Evolutionary conservation across 2,888 invertebrate species (phyloP), one percentile per base, ranked within the genome.

Genomic region (Cheilosia impressa): DNA sequence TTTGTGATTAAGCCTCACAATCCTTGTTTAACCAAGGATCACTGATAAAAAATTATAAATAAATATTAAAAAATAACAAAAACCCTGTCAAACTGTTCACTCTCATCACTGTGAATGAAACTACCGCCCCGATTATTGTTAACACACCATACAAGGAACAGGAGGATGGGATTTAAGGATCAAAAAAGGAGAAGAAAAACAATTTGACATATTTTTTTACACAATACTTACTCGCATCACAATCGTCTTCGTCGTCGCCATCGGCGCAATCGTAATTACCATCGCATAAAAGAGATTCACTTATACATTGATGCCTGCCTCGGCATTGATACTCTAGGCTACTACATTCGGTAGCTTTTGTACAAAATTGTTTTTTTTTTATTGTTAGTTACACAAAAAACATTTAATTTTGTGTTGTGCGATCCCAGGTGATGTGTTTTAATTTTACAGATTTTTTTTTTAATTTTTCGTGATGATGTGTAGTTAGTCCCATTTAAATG

Each of bases 161-260:
- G 13, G 13, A 19, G 34, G 27, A 10, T 47, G 13, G 47, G 24
- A 24, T 13, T 43, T 3, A 38, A n/a, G 45, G 43, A 57, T 19
- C 2, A 6, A 57, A 22, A 19, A 22, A 19, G 31, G 31, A 47
- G 9, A 19, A 24, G n/a, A 27, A 57, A 31, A 22, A 19, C 19
- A 53, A 17, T 34, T n/a, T 5, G 6, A 9, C 9, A 31, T 9
- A 0, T 53, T 15, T 41, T 43, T 55, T 15, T 57, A 43, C 47
- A 7, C 5, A 17, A 43, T 73, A 76, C 91, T 91, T 90, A 92
- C 92, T 91, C 89, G 90, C 89, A 63, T 91, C 90, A 88, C 92
- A 92, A 77, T 90, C 88, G 47, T 91, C 90, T 88, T 92, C 92
- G 79, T 92, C 92, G 62, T 92, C 92, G 80, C 89, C 91, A 66